Evolutionary conservation across 2,797 vertebrate species (phyloP).

Genomic region (Alexandromys oeconomus): DNA sequence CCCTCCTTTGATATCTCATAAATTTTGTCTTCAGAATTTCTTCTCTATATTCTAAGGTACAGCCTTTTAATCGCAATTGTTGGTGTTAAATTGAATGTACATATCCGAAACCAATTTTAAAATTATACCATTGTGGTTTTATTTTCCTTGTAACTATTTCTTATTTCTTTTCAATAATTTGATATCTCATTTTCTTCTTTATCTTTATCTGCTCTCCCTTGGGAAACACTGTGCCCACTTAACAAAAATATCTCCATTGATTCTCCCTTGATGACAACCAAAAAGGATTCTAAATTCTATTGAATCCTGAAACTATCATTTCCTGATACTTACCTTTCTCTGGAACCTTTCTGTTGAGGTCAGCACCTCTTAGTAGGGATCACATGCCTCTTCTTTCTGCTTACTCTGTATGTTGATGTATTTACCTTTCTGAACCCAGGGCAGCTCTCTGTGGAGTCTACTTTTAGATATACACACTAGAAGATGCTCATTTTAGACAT

Average conservation of each 20-base stretch:
- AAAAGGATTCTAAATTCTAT: constrained; percentile 14
- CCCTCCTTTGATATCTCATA: not conserved
- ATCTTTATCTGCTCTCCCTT: not conserved
- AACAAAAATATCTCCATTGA: not conserved
- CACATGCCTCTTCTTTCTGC: not conserved
- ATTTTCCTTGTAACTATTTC: not conserved
- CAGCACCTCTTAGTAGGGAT: not conserved
- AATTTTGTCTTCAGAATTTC: constrained; percentile 6
- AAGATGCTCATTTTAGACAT: not conserved
- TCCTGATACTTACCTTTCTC: not conserved
- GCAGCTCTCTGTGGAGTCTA: not conserved
- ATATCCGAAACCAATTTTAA: not conserved
- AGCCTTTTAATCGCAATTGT: not conserved
- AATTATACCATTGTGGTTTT: not conserved
- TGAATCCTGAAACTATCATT: not conserved
- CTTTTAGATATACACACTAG: not conserved
- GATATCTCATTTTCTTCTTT: not conserved
- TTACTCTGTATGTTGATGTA: not conserved
- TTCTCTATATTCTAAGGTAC: not conserved
- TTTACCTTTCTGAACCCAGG: not conserved
- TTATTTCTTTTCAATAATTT: not conserved
- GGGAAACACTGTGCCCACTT: not conserved
- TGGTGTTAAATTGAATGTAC: not conserved
- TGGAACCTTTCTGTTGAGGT: not conserved
- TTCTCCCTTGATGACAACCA: not conserved